A percentile compares a stretch with the other conserved stretches of the same genome.
Evolutionary conservation across 2,888 invertebrate species (phyloP).

Genomic region (Alsophila aescularia): DNA sequence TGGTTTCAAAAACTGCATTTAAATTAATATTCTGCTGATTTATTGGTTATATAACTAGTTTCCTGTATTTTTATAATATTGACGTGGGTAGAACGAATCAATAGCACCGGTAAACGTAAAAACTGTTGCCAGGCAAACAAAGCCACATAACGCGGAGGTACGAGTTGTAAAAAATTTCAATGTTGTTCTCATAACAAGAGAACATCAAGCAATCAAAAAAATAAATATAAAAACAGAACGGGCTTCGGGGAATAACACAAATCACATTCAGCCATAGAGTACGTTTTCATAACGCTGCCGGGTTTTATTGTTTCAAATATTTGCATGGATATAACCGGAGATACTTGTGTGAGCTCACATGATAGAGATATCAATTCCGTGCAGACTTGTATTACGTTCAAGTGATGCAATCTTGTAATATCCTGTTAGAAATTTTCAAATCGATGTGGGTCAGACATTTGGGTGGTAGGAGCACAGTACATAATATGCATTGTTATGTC

Average conservation of each 20-base stretch:
- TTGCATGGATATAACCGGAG: slow-evolving; percentile 33
- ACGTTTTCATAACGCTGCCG: slow-evolving; percentile 27
- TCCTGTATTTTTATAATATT: too few species aligned
- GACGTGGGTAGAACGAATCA: too few species aligned
- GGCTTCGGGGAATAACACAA: slow-evolving; percentile 17
- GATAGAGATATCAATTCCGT: slow-evolving; percentile 2
- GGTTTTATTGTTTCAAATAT: slow-evolving; percentile 35
- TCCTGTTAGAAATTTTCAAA: too few species aligned
- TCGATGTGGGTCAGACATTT: too few species aligned
- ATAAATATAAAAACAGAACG: slow-evolving; percentile 13
- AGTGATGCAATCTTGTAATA: background rate
- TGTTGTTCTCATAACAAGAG: slow-evolving; percentile 6
- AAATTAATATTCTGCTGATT: too few species aligned
- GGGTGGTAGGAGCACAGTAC: too few species aligned
- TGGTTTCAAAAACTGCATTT: too few species aligned
- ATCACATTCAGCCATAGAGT: slow-evolving; percentile 26
- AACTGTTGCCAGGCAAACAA: too few species aligned
- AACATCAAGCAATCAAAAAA: slow-evolving; percentile 22
- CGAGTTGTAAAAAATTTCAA: background rate
- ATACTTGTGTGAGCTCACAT: slow-evolving; percentile 9
- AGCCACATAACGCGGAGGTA: background rate
- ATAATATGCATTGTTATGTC: too few species aligned
- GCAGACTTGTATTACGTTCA: background rate
- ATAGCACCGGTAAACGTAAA: too few species aligned
- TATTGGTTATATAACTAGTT: too few species aligned